A percentile compares a stretch with the other conserved stretches of the same genome.
phyloP scores from a whole-genome alignment of 2,113 vertebrate species.

The Channa argus region DNA sequence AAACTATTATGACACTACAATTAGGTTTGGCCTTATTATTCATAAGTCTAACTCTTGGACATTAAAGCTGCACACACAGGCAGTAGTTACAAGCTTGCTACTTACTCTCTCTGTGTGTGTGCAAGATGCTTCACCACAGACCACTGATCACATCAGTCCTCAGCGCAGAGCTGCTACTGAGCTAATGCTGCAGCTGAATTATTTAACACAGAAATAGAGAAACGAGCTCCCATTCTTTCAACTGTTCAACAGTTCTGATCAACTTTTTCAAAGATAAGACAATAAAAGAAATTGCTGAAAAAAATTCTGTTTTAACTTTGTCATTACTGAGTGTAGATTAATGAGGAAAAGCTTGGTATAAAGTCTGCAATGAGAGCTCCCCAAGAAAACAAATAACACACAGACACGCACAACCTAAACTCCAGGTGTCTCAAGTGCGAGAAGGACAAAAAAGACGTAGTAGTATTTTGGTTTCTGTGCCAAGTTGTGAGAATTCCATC shows the following conservation, averaged over 20 bases:
- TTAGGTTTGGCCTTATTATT: too few relatives aligned
- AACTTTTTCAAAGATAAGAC: background rate
- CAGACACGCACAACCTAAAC: slow-evolving; percentile 63
- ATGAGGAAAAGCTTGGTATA: slow-evolving; percentile 71
- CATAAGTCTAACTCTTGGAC: background rate
- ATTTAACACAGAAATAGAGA: slow-evolving; percentile 67
- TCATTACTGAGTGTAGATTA: too few relatives aligned
- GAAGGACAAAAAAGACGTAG: too few relatives aligned
- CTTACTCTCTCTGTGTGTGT: slow-evolving; percentile 11
- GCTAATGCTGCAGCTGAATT: slow-evolving; percentile 75
- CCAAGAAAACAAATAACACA: slow-evolving; percentile 79
- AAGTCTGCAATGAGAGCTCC: slow-evolving; percentile 82
- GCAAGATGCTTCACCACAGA: slow-evolving; percentile 61
- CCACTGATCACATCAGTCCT: slow-evolving; percentile 71
- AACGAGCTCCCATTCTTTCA: slow-evolving; percentile 37
- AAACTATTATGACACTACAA: too few relatives aligned
- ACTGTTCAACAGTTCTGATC: slow-evolving; percentile 21
- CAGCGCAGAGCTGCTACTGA: slow-evolving; percentile 63
- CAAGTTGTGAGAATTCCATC: too few relatives aligned
- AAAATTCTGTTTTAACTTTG: too few relatives aligned
- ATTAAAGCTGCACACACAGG: background rate
- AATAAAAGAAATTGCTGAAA: too few relatives aligned
- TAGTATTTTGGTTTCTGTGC: too few relatives aligned
- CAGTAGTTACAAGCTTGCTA: slow-evolving; percentile 7
- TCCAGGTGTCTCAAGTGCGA: too few relatives aligned